Evolutionary conservation across 2,888 invertebrate genomes (phyloP).

Genomic region (Xylocampa areola): DNA sequence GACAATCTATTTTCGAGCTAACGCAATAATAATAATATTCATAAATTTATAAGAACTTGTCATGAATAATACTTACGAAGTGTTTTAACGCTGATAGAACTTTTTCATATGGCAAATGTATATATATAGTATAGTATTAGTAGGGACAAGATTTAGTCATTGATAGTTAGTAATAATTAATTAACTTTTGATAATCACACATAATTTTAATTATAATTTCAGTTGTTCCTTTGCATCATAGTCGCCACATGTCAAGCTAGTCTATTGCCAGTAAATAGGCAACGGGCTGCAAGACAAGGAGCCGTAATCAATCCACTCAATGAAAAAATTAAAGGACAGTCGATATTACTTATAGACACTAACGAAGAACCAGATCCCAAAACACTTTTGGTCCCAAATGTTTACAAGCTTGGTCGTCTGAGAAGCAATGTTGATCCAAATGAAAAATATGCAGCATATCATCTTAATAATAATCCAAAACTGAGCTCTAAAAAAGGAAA

Average conservation of each 20-base stretch:
- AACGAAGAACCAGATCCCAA: not conserved
- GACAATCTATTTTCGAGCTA: too few species aligned
- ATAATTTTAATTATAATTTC: conserved; percentile 16
- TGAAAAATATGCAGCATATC: not conserved
- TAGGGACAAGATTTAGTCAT: too few species aligned
- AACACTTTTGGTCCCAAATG: conserved; percentile 9
- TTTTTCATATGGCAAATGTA: too few species aligned
- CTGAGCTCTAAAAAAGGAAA: not conserved
- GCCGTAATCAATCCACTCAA: not conserved
- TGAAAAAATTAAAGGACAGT: not conserved
- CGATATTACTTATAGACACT: not conserved
- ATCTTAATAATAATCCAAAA: not conserved
- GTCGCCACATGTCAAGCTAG: conserved; percentile 2
- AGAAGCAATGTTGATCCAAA: not conserved
- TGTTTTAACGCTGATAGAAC: too few species aligned
- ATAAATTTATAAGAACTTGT: too few species aligned
- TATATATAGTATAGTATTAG: too few species aligned
- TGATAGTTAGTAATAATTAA: not conserved
- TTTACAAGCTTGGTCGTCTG: not conserved
- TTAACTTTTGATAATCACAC: not conserved
- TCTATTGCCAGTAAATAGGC: not conserved
- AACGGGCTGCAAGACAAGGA: conserved; percentile 2
- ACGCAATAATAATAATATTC: too few species aligned
- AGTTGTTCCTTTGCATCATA: conserved; percentile 20
- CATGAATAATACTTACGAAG: too few species aligned